Evolutionary conservation across 2,113 vertebrate species (phyloP), one percentile per base, ranked within the genome.

Genomic region (Pygoscelis antarcticus): DNA sequence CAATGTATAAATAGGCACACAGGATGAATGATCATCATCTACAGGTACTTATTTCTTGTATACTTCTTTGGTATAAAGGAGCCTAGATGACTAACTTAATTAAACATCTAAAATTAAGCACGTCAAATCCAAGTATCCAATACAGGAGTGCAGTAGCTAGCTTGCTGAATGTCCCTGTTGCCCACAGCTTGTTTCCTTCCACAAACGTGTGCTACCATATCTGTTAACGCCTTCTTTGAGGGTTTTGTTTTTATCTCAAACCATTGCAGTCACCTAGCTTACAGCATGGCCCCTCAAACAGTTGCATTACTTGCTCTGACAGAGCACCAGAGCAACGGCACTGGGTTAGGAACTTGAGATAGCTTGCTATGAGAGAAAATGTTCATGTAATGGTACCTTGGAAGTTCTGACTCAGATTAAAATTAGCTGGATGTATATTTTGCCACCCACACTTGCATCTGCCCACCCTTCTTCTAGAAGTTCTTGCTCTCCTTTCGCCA

Each of bases 191-290:
- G 0, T 71, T 23, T 91, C 44, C 26, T 61, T 65, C 29, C 47
- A 38, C 25, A 52, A 82, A 83, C 0, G 0, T 8, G 10, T 51
- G 32, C n/a, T 36, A 42, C 27, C 26, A 32, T 3, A 46, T 2
- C 58, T 61, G 13, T 21, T 60, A 66, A 70, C 13, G 57, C 13
- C 7, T 16, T 40, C 27, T 47, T 10, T 26, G 11, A 22, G 30
- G 36, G 12, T 32, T 25, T 71, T 57, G 16, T 9, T 75, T 89
- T 58, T 32, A 40, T 13, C n/a, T 49, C 11, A 90, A 81, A 70
- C 10, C 22, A 70, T 1, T 57, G 44, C 52, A 64, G 47, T 9
- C 18, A 68, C 9, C 3, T 20, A 49, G 44, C 8, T 70, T 27
- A 68, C 1, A 4, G 47, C 29, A 87, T 0, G 5, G 20, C 18